Evolutionary conservation across 2,113 vertebrate genomes (phyloP).

Genomic region (Synchiropus splendidus): DNA sequence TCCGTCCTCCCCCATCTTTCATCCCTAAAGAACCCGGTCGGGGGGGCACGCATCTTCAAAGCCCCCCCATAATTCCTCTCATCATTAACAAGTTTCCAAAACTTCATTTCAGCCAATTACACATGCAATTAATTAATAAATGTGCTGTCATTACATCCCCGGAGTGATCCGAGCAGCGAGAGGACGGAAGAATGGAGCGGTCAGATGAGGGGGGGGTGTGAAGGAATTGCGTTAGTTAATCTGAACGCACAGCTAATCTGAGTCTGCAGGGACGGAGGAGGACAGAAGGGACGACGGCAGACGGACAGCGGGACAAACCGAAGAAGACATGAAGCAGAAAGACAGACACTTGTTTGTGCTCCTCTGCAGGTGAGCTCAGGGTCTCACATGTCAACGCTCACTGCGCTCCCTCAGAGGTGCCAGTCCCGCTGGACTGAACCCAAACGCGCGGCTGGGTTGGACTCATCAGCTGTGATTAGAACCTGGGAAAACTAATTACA

Average conservation of each 20-base stretch:
- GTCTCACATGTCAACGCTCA: neutral
- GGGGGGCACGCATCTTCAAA: constrained; percentile 48
- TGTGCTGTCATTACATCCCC: constrained; percentile 74
- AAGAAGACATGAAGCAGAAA: too few relatives aligned
- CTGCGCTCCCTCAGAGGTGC: too few relatives aligned
- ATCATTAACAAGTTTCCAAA: constrained; percentile 76
- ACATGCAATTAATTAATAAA: constrained; percentile 79
- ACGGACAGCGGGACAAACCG: constrained; percentile 28
- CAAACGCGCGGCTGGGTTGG: too few relatives aligned
- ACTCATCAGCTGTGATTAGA: constrained; percentile 76
- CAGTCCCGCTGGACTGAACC: too few relatives aligned
- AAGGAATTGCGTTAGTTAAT: too few relatives aligned
- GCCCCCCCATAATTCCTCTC: constrained; percentile 68
- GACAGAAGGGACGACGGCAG: too few relatives aligned
- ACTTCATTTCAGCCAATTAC: constrained; percentile 79
- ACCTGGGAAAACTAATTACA: constrained; percentile 81
- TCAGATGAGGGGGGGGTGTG: constrained; percentile 61
- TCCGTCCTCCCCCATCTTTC: constrained; percentile 44
- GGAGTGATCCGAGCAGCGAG: constrained; percentile 65
- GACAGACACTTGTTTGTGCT: too few relatives aligned
- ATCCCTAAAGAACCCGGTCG: constrained; percentile 46
- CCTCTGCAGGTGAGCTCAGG: too few relatives aligned
- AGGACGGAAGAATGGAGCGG: constrained; percentile 69
- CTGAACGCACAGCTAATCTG: too few relatives aligned
- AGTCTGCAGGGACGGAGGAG: too few relatives aligned